Conservation (phyloP, 2,888 invertebrate genomes). For the Drosophila meridiana region DNA sequence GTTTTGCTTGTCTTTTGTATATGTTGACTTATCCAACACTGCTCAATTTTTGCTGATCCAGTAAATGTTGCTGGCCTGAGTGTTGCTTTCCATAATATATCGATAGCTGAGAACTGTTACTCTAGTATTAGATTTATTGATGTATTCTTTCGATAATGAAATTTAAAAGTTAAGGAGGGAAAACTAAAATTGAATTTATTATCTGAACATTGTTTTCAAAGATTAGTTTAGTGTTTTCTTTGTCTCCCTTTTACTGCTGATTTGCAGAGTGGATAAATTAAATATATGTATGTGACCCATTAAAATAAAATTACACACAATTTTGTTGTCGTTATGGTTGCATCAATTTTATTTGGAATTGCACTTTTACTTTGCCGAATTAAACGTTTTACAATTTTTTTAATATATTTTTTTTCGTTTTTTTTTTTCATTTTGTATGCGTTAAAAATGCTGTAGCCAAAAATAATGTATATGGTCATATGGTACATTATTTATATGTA, state of each 20-base stretch:
- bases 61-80: background rate
- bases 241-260: background rate
- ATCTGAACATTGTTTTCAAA: background rate
- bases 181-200: background rate
- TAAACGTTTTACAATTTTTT: slow-evolving; percentile 73
- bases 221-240: background rate
- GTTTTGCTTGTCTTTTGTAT: background rate
- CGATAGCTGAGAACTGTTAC: slow-evolving; percentile 1
- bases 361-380: slow-evolving; percentile 71
- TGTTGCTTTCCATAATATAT: slow-evolving; percentile 1
- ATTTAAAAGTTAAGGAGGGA: background rate
- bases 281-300: background rate
- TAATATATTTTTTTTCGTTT: slow-evolving; percentile 22
- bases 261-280: background rate
- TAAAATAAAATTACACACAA: slow-evolving; percentile 10
- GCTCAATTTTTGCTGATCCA: background rate
- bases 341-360: slow-evolving; percentile 76
- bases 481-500: slow-evolving; percentile 38
- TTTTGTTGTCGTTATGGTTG: slow-evolving; percentile 58
- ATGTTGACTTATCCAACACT: background rate
- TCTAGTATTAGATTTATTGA: background rate
- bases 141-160: background rate
- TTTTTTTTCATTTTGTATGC: slow-evolving; percentile 54
- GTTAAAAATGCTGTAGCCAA: slow-evolving; percentile 67
- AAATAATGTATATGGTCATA: slow-evolving; percentile 57